A percentile compares a stretch with the other conserved stretches of the same genome.
These are phyloP conservation scores for Tachycineta bicolor DNA, from an alignment of 2,113 vertebrate genomes.

Conservation along the genomic window DNA sequence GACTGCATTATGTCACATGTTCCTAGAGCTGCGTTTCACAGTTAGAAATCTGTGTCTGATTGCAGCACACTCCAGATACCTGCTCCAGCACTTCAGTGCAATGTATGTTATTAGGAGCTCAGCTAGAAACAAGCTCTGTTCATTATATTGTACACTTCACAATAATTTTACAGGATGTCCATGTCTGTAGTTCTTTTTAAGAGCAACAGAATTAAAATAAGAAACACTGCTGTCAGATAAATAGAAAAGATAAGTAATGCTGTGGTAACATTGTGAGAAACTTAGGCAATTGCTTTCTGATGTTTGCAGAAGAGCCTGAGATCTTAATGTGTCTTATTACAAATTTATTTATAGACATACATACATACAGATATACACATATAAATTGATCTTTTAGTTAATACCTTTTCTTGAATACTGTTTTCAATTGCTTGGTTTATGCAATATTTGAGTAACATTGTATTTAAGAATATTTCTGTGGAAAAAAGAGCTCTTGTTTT, in stretches of 20 bases:
- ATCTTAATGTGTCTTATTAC: neutral
- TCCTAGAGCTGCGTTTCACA: neutral
- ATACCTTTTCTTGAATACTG: neutral
- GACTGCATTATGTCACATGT: neutral
- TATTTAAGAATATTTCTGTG: neutral
- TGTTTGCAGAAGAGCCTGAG: neutral
- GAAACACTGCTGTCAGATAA: neutral
- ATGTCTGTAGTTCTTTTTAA: neutral
- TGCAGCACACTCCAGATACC: neutral
- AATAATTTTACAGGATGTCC: neutral
- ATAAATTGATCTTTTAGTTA: neutral
- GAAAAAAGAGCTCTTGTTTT: neutral
- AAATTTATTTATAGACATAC: neutral
- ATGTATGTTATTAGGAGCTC: neutral
- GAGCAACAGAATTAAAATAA: neutral
- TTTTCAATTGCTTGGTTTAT: neutral
- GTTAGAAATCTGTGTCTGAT: neutral
- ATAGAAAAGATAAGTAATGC: neutral
- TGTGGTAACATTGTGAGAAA: neutral
- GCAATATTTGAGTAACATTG: neutral
- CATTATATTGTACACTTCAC: neutral
- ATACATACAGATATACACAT: rapidly evolving
- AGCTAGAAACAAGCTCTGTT: neutral
- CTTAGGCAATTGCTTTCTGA: neutral
- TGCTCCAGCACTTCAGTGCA: neutral